Base-by-base conservation (phyloP, 2,888 invertebrate species). In the Cartodere bifasciata region DNA sequence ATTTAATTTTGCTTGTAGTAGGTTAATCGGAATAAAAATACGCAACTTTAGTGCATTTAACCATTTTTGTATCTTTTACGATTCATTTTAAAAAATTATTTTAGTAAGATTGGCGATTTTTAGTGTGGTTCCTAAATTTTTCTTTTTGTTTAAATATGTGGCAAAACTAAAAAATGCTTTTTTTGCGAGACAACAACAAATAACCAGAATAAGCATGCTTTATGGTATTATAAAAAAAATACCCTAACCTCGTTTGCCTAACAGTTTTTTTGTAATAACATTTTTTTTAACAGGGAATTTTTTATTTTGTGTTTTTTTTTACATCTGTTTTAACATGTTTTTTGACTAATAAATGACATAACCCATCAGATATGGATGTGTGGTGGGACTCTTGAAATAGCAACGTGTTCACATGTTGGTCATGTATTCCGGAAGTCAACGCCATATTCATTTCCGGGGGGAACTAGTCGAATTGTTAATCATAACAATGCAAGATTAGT, bases 401-500 rank as follows among this genome's bases (percentile, higher is more conserved):
- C 85, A 50, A 90, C 92, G 56, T 94, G 92, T 65, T 88, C 86
- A 46, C 83, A 85, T 64, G 91, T 92, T 51, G 92, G 92, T 48
- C 92, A 92, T 70, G 90, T 92, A 57, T 94, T 94, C 73, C 83
- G 94, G 63, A 91, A 91, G 71, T 85, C 88, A 49, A 94, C 95
- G 47, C 97, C 97, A 32, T 98, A 97, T 67, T 86, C 90, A 50
- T 94, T 97, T 75, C 97, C 97, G 34, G 97, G 94, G 50, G 97
- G 94, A 56, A 90, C 90, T 50, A 85, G 85, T 65, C 82, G 82
- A 56, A 90, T 95, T 58, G 95, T 97, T 65, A 92, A 95, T 72
- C 90, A 92, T 71, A 98, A 98, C 78, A 92, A 94, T 68, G 91
- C 92, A 60, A 77, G 97, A 50, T 83, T 95, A 55, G 95, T 92